phyloP scores from a whole-genome alignment of 2,113 vertebrate species.

The Sinocyclocheilus anophthalmus region DNA sequence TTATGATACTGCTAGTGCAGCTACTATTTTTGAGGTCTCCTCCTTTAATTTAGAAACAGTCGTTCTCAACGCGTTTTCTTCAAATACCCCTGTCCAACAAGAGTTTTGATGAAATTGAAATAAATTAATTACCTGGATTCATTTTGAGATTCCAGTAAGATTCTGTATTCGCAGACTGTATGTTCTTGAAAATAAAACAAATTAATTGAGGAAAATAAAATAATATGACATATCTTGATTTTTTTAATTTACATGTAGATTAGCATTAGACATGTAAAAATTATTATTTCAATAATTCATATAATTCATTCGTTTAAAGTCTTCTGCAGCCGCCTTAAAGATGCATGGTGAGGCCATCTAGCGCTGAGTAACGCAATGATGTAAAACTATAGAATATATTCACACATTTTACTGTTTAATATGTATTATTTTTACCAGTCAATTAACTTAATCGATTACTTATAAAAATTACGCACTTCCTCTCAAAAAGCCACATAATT shows the following conservation, averaged over 20 bases:
- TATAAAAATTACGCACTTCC: neutral
- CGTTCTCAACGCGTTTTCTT: neutral
- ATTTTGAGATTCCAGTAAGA: neutral
- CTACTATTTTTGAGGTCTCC: neutral
- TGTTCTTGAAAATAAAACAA: neutral
- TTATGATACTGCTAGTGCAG: neutral
- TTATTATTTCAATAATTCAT: neutral
- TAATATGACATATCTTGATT: neutral
- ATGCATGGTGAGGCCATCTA: no score
- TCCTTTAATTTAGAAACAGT: neutral
- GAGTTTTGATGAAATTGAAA: neutral
- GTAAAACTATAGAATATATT: neutral
- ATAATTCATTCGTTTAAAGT: neutral
- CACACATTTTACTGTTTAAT: neutral
- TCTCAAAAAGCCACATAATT: neutral
- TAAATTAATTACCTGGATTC: neutral
- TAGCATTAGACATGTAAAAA: no score
- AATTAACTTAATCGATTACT: neutral
- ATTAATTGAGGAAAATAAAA: neutral
- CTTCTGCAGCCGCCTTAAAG: neutral
- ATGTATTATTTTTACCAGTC: neutral
- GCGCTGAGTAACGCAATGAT: no score
- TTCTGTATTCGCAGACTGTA: neutral
- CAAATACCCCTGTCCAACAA: neutral
- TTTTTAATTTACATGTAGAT: neutral